Conservation (phyloP, 2,888 invertebrate species). For the Auanema sp. region DNA sequence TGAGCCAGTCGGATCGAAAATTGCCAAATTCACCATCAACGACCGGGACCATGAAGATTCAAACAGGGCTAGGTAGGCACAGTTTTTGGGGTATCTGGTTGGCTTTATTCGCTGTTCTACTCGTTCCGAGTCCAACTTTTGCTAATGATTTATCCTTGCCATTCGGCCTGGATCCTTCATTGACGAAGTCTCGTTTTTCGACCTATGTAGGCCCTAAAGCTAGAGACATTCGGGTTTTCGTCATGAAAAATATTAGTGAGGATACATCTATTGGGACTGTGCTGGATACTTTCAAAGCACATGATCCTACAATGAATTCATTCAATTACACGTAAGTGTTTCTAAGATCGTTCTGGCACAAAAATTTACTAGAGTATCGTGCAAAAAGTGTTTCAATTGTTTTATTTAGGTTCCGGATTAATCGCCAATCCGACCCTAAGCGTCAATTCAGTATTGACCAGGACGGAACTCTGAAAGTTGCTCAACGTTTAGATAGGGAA, state of each 20-base stretch:
- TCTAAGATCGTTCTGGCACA: slow-evolving; percentile 13
- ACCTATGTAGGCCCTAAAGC: slow-evolving; percentile 41
- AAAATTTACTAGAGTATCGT: not conserved
- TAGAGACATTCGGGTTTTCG: slow-evolving; percentile 50
- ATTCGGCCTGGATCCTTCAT: slow-evolving; percentile 42
- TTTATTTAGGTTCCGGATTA: slow-evolving; percentile 71
- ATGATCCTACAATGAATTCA: slow-evolving; percentile 51
- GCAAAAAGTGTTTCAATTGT: not conserved
- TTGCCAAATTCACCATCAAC: slow-evolving; percentile 90
- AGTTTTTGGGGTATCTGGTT: slow-evolving; percentile 4
- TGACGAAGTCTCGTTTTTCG: slow-evolving; percentile 52
- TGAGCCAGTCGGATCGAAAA: slow-evolving; percentile 83
- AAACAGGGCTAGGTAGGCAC: slow-evolving; percentile 50
- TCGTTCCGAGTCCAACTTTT: slow-evolving; percentile 12
- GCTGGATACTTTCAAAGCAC: slow-evolving; percentile 59
- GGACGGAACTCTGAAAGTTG: slow-evolving; percentile 91
- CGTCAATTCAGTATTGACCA: slow-evolving; percentile 91
- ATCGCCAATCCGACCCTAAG: slow-evolving; percentile 86
- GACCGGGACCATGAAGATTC: slow-evolving; percentile 90
- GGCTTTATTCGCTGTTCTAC: slow-evolving; percentile 5
- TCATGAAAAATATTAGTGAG: slow-evolving; percentile 62
- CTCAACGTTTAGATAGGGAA: slow-evolving; percentile 86
- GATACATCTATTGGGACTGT: slow-evolving; percentile 54
- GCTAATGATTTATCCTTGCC: slow-evolving; percentile 48
- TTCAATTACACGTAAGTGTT: slow-evolving; percentile 60